These are phyloP conservation scores for Pteronotus mesoamericanus DNA, from an alignment of 2,797 vertebrate genomes.

Conservation along the genomic window DNA sequence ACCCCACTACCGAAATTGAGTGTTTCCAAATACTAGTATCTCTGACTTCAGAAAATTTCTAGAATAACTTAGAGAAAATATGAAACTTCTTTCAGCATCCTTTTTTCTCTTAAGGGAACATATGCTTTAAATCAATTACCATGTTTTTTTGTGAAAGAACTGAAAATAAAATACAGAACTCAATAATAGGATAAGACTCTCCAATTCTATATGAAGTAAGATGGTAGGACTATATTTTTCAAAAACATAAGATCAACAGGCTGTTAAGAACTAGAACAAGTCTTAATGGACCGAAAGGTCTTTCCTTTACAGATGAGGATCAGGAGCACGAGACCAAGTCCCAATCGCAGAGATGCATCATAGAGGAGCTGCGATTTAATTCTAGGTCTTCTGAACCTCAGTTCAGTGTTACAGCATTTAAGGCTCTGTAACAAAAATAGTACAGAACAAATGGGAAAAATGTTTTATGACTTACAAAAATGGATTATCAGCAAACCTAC, in stretches of 20 bases:
- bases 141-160: background rate
- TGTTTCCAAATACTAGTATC: background rate
- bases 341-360: background rate
- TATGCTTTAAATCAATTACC: background rate
- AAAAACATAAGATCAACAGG: background rate
- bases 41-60: slow-evolving; percentile 31
- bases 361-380: background rate
- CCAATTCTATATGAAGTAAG: background rate
- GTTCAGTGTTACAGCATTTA: background rate
- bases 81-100: background rate
- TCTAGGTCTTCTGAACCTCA: background rate
- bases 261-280: background rate
- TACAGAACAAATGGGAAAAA: background rate
- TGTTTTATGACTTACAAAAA: background rate
- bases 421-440: background rate
- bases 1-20: background rate
- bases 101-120: background rate
- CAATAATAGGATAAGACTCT: background rate
- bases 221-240: background rate
- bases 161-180: background rate
- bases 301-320: background rate
- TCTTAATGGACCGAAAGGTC: background rate
- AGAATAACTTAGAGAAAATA: background rate
- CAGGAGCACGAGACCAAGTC: background rate
- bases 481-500: background rate